Evolutionary conservation across 1,140 invertebrate species (phyloP).

Genomic region (Pogonus chalceus): DNA sequence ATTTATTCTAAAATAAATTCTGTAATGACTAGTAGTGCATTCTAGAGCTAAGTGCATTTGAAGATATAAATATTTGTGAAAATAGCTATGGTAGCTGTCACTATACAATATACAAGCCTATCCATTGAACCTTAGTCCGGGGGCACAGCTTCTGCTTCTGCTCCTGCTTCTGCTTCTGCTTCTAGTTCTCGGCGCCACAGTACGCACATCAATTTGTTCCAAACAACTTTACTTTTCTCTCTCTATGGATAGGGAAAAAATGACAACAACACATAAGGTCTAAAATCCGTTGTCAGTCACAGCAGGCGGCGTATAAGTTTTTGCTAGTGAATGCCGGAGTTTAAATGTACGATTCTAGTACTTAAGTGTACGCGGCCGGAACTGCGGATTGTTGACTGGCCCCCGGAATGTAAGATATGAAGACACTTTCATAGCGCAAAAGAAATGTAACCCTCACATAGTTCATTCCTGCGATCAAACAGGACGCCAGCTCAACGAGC

Average conservation of each 20-base stretch:
- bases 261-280: neutral
- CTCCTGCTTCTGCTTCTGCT: neutral
- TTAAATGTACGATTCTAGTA: neutral
- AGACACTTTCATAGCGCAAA: constrained; percentile 4
- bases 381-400: constrained; percentile 5
- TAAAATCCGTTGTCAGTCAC: no score
- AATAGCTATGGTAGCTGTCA: no score
- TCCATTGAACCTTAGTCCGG: constrained; percentile 20
- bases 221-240: constrained; percentile 5
- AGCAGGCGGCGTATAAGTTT: neutral
- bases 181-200: neutral
- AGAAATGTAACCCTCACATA: constrained; percentile 4
- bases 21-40: no score
- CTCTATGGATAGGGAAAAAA: neutral
- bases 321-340: neutral
- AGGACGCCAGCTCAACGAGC: neutral
- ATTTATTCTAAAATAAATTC: no score
- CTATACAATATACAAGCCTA: no score
- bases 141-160: neutral
- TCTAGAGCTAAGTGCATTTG: no score
- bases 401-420: constrained; percentile 6
- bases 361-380: neutral
- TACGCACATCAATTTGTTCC: constrained; percentile 3
- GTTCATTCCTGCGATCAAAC: neutral
- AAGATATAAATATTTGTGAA: no score